phyloP scores from a whole-genome alignment of 2,888 invertebrate species.

The Drosophila falleni region DNA sequence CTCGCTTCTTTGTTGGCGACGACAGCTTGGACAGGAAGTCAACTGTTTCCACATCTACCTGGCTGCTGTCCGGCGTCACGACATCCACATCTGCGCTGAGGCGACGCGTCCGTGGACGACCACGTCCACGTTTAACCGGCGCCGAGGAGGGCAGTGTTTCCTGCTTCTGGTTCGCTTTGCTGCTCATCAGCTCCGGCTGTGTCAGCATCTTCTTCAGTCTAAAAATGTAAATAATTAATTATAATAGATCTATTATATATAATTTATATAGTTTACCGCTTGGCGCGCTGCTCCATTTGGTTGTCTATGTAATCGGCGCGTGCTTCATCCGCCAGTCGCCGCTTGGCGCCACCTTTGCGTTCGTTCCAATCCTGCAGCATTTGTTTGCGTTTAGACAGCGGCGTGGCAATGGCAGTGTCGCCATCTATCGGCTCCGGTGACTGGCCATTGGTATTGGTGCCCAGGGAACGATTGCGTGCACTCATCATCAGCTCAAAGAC shows the following conservation, averaged over 20 bases:
- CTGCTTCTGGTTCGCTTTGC: slow-evolving; percentile 13
- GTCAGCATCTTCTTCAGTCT: slow-evolving; percentile 83
- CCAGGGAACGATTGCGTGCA: slow-evolving; percentile 88
- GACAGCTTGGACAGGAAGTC: slow-evolving; percentile 87
- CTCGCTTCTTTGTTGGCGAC: slow-evolving; percentile 87
- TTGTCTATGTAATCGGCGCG: slow-evolving; percentile 87
- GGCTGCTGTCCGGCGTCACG: slow-evolving; percentile 7
- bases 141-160: slow-evolving; percentile 19
- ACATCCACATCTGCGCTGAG: slow-evolving; percentile 64
- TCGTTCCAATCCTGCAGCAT: slow-evolving; percentile 88
- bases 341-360: slow-evolving; percentile 88
- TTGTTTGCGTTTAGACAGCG: slow-evolving; percentile 86
- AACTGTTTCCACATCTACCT: slow-evolving; percentile 76
- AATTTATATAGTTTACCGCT: too few relatives aligned
- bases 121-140: slow-evolving; percentile 60
- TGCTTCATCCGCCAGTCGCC: slow-evolving; percentile 87
- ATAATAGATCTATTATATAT: too few relatives aligned
- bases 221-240: slow-evolving; percentile 13
- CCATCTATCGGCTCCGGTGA: slow-evolving; percentile 24
- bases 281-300: slow-evolving; percentile 88
- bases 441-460: slow-evolving; percentile 88
- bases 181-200: slow-evolving; percentile 36
- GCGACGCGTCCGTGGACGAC: slow-evolving; percentile 57
- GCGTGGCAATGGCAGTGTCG: slow-evolving; percentile 32
- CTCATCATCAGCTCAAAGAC: slow-evolving; percentile 90